These are phyloP conservation scores for Dolichopus griseipennis DNA, from an alignment of 2,888 invertebrate genomes.

Conservation along the genomic window DNA sequence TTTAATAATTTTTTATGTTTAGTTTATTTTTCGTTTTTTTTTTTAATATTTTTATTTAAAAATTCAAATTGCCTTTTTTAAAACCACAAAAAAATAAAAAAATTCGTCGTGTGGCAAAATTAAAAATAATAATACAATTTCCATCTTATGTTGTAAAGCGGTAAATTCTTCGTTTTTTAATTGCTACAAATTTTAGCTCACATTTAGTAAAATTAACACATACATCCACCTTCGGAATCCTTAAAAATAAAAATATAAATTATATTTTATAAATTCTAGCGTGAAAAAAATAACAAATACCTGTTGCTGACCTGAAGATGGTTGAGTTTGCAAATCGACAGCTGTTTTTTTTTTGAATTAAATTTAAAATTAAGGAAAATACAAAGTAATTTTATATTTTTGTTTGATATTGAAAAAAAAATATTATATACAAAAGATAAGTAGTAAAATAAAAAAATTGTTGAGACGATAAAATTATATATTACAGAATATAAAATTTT, in stretches of 20 bases:
- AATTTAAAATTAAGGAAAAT: constrained; percentile 7
- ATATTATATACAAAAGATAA: background rate
- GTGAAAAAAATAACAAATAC: background rate
- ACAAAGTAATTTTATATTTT: background rate
- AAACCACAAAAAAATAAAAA: background rate
- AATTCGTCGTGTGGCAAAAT: constrained; percentile 1
- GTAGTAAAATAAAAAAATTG: background rate
- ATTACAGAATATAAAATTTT: no score
- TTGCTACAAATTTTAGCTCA: background rate
- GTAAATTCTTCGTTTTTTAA: background rate
- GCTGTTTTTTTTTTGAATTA: constrained; percentile 45
- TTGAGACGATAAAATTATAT: background rate
- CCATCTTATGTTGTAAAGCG: background rate
- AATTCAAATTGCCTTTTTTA: background rate
- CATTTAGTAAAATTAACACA: constrained; percentile 53
- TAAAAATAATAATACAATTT: background rate
- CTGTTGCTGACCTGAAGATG: constrained; percentile 68
- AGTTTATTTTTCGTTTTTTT: background rate
- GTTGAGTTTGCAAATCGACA: constrained; percentile 75
- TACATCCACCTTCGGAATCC: constrained; percentile 74
- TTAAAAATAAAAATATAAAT: constrained; percentile 32
- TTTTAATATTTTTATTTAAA: background rate
- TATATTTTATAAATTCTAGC: background rate
- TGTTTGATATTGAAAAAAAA: background rate
- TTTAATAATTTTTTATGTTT: no score